A percentile compares a stretch with the other conserved stretches of the same genome.
Conservation (phyloP, 2,113 vertebrate genomes). For the Miniopterus natalensis region DNA sequence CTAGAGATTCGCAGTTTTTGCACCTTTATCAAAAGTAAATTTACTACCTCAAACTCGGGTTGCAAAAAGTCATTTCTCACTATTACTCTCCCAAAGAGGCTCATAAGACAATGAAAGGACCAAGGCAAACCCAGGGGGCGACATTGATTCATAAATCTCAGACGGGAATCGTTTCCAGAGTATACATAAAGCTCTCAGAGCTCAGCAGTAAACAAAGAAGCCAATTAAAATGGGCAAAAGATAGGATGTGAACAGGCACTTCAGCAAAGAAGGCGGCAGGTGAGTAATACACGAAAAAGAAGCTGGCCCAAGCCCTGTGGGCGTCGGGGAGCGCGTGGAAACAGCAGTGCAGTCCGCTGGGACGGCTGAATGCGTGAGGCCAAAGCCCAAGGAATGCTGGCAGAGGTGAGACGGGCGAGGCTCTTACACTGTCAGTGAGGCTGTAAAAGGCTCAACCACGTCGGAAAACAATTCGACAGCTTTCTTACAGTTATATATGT, state of each 20-base stretch:
- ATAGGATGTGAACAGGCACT: background rate
- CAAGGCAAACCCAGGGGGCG: background rate
- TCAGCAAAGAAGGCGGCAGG: background rate
- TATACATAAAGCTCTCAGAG: background rate
- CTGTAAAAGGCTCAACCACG: background rate
- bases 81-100: background rate
- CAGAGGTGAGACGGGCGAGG: too few relatives aligned
- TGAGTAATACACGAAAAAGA: background rate
- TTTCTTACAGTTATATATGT: background rate
- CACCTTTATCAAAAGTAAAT: background rate
- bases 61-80: background rate
- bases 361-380: too few relatives aligned
- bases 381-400: too few relatives aligned
- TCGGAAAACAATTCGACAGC: background rate
- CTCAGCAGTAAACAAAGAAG: background rate
- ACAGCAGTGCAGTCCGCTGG: background rate
- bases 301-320: background rate
- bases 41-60: background rate
- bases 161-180: background rate
- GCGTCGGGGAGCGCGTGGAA: background rate
- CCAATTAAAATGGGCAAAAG: background rate
- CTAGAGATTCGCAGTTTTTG: background rate
- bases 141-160: background rate
- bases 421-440: background rate
- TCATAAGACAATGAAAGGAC: background rate